Conservation (phyloP, 2,113 vertebrate species). For the Sus scrofa region DNA sequence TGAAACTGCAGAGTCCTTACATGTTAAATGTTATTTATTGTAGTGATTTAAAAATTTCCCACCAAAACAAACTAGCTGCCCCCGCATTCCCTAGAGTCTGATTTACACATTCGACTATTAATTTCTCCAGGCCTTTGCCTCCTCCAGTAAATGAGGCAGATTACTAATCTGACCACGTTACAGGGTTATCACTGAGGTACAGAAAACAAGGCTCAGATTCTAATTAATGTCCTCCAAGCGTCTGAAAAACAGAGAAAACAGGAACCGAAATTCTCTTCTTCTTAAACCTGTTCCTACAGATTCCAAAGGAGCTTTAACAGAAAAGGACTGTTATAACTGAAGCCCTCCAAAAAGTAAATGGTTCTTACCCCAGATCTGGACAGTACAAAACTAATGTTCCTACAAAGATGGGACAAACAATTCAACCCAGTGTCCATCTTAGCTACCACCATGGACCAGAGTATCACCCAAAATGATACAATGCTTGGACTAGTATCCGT, state of each 20-base stretch:
- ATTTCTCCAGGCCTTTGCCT: background rate
- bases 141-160: background rate
- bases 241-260: background rate
- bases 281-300: background rate
- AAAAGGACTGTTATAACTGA: background rate
- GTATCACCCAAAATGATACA: background rate
- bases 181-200: background rate
- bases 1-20: background rate
- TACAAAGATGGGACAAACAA: background rate
- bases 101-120: background rate
- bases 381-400: background rate
- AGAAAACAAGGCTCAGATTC: background rate
- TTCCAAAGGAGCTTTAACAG: background rate
- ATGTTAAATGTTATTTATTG: background rate
- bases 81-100: background rate
- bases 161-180: background rate
- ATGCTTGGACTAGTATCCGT: background rate
- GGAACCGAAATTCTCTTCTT: conserved; percentile 17
- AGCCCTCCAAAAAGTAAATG: background rate
- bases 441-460: background rate
- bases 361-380: background rate
- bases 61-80: background rate
- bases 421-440: background rate
- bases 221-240: background rate
- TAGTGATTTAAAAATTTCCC: background rate